phyloP scores from a whole-genome alignment of 1,140 invertebrate genomes.

The Araneus ventricosus region DNA sequence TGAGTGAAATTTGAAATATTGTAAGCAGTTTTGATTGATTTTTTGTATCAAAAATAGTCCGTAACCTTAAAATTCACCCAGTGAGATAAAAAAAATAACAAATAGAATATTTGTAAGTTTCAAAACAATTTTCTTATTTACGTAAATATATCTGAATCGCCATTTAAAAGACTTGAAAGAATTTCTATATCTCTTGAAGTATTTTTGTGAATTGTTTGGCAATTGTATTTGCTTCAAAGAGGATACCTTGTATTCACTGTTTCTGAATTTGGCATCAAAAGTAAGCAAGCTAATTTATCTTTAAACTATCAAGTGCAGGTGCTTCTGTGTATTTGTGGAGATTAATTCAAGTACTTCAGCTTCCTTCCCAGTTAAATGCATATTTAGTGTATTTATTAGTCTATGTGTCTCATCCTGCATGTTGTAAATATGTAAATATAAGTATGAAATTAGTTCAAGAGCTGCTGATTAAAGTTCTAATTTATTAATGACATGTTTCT shows the following conservation, averaged over 20 bases:
- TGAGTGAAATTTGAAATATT: too few relatives aligned
- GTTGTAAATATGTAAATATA: conserved; percentile 31
- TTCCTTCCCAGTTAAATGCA: not conserved
- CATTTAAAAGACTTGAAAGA: too few relatives aligned
- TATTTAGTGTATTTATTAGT: not conserved
- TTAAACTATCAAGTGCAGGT: not conserved
- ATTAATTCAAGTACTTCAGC: not conserved
- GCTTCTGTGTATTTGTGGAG: not conserved
- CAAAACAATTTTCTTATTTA: too few relatives aligned
- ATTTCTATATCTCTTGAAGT: too few relatives aligned
- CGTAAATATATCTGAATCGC: too few relatives aligned
- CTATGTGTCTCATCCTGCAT: not conserved
- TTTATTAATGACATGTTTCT: not conserved
- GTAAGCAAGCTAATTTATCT: not conserved
- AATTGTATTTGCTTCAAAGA: not conserved
- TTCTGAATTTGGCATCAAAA: not conserved
- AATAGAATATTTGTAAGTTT: too few relatives aligned
- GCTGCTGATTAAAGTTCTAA: conserved; percentile 27
- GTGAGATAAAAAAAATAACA: too few relatives aligned
- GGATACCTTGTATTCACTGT: not conserved
- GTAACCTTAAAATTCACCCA: too few relatives aligned
- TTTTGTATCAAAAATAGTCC: too few relatives aligned
- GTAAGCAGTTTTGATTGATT: too few relatives aligned
- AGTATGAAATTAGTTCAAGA: conserved; percentile 6
- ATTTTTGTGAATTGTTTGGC: too few relatives aligned